Evolutionary conservation across 2,888 invertebrate genomes (phyloP).

Genomic region (Thymelicus acteon): DNA sequence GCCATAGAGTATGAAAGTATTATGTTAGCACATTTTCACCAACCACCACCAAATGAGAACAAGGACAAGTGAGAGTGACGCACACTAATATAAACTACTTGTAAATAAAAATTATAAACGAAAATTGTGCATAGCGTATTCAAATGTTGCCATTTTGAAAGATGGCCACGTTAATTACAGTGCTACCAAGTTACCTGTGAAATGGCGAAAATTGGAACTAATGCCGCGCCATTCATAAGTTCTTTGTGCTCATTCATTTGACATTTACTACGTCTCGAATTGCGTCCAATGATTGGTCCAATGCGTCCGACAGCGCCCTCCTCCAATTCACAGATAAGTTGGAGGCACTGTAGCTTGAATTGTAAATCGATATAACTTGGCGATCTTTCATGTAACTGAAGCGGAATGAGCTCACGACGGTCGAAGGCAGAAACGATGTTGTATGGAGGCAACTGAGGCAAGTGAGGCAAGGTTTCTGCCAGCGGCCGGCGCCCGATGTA

Average conservation of each 20-base stretch:
- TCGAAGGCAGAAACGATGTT: slow-evolving; percentile 40
- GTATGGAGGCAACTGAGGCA: slow-evolving; percentile 29
- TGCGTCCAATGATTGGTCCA: no score
- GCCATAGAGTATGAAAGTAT: slow-evolving; percentile 80
- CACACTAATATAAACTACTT: slow-evolving; percentile 29
- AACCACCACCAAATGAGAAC: slow-evolving; percentile 80
- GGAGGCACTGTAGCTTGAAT: no score
- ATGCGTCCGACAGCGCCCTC: no score
- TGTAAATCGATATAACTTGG: slow-evolving; percentile 12
- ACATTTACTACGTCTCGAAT: no score
- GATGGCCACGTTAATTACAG: slow-evolving; percentile 28
- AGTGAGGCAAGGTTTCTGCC: slow-evolving; percentile 49
- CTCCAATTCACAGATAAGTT: no score
- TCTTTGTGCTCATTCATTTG: no score
- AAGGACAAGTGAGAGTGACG: slow-evolving; percentile 41
- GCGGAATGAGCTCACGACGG: slow-evolving; percentile 42
- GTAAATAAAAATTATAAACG: not conserved
- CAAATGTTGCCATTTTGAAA: slow-evolving; percentile 14
- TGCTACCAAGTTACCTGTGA: no score
- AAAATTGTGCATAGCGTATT: not conserved
- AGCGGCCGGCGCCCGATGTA: slow-evolving; percentile 56
- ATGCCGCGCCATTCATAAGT: no score
- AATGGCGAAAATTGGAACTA: no score
- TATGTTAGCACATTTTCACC: slow-evolving; percentile 85
- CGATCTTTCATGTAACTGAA: slow-evolving; percentile 40